Evolutionary conservation across 2,888 invertebrate species (phyloP).

Genomic region (Agonopterix arenella): DNA sequence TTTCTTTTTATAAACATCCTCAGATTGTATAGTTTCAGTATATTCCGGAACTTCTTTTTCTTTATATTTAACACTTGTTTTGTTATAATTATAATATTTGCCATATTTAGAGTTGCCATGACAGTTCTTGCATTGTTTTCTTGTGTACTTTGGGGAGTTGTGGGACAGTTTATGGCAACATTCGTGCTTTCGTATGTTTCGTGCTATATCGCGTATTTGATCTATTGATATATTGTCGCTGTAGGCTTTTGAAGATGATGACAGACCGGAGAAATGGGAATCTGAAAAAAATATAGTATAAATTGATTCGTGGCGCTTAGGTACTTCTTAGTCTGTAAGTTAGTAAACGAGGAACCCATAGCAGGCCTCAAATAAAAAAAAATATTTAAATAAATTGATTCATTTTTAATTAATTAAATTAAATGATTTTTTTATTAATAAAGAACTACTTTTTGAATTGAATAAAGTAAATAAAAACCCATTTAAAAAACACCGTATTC

Average conservation of each 20-base stretch:
- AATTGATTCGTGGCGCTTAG: not conserved
- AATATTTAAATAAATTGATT: too few species aligned
- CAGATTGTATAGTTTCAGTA: slow-evolving; percentile 28
- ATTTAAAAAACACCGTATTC: too few species aligned
- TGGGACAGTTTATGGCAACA: slow-evolving; percentile 76
- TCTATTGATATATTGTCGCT: slow-evolving; percentile 72
- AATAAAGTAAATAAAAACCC: too few species aligned
- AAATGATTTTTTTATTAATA: too few species aligned
- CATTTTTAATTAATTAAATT: too few species aligned
- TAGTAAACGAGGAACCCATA: too few species aligned
- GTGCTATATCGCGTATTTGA: slow-evolving; percentile 87
- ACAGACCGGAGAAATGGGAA: slow-evolving; percentile 58
- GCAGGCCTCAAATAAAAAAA: too few species aligned
- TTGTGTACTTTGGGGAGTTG: slow-evolving; percentile 64
- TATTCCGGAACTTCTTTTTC: slow-evolving; percentile 38
- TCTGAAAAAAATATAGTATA: slow-evolving; percentile 29
- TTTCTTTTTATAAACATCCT: slow-evolving; percentile 24
- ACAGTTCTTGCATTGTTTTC: slow-evolving; percentile 69
- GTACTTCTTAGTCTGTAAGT: too few species aligned
- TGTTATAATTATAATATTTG: slow-evolving; percentile 68
- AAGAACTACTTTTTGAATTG: too few species aligned
- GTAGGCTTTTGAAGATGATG: slow-evolving; percentile 74
- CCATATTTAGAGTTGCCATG: slow-evolving; percentile 58
- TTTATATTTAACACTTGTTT: slow-evolving; percentile 55
- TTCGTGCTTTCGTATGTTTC: slow-evolving; percentile 87